A percentile compares a stretch with the other conserved stretches of the same genome.
Conservation (phyloP, 2,113 vertebrate genomes). For the Dipodomys merriami region DNA sequence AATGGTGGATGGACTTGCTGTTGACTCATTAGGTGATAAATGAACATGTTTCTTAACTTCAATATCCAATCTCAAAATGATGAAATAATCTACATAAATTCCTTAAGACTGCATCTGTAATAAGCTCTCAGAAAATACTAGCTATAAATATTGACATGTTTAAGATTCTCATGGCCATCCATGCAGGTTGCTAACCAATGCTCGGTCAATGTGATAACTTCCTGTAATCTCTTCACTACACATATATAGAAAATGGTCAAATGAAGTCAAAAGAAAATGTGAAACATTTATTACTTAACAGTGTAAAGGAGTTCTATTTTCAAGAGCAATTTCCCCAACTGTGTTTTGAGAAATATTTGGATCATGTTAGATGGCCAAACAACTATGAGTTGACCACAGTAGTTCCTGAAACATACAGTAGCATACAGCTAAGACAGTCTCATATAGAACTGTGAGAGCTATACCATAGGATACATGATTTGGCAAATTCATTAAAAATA, state of each 20-base stretch:
- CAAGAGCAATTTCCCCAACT: neutral
- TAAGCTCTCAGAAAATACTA: neutral
- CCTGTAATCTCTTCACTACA: neutral
- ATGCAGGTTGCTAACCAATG: neutral
- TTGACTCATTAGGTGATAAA: no score
- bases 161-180: neutral
- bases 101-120: no score
- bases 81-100: neutral
- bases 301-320: neutral
- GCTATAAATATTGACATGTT: neutral
- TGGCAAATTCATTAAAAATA: neutral
- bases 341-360: neutral
- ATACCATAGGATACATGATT: neutral
- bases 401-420: neutral
- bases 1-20: no score
- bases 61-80: no score
- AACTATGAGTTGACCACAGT: neutral
- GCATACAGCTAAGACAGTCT: neutral
- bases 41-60: neutral
- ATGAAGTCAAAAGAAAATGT: neutral
- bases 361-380: neutral
- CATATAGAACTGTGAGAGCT: neutral
- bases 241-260: neutral
- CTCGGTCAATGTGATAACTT: neutral
- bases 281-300: neutral